Percentiles rank a stretch among this genome's conserved stretches.
Conservation (phyloP, 2,113 vertebrate species). For the Ctenomys sociabilis region DNA sequence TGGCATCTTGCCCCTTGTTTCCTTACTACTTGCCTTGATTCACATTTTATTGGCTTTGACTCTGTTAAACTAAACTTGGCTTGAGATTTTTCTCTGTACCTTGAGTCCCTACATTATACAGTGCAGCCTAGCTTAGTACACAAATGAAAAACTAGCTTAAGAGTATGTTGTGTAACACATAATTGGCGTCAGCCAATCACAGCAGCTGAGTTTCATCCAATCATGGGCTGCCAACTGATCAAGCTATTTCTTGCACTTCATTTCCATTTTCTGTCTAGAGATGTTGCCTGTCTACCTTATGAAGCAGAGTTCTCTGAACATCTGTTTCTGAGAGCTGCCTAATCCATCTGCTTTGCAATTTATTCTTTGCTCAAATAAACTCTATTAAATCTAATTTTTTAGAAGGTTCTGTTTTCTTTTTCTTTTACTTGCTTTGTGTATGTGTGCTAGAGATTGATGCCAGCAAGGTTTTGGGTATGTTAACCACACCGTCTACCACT, state of each 20-base stretch:
- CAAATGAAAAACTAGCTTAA: not conserved
- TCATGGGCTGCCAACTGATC: not conserved
- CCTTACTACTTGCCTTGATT: not conserved
- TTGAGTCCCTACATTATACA: not conserved
- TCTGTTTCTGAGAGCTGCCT: not conserved
- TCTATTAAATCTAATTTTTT: not conserved
- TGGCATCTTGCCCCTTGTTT: not conserved
- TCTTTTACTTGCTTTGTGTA: not conserved
- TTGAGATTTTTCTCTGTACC: not conserved
- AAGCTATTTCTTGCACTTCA: not conserved
- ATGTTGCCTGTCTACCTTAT: not conserved
- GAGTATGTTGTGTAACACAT: not conserved
- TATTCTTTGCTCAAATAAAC: not conserved
- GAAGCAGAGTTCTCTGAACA: not conserved
- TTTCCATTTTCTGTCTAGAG: not conserved
- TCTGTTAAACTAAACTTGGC: slow-evolving; percentile 8
- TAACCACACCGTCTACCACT: not conserved
- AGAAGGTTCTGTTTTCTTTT: not conserved
- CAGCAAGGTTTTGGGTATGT: not conserved
- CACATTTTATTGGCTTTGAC: not conserved
- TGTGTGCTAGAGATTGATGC: not conserved
- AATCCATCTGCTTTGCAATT: not conserved
- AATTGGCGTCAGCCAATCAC: not conserved
- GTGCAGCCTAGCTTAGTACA: not conserved
- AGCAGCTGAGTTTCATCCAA: not conserved